Evolutionary conservation across 2,888 invertebrate genomes (phyloP), one percentile per base, ranked within the genome.

Genomic region (Euclidia mi): DNA sequence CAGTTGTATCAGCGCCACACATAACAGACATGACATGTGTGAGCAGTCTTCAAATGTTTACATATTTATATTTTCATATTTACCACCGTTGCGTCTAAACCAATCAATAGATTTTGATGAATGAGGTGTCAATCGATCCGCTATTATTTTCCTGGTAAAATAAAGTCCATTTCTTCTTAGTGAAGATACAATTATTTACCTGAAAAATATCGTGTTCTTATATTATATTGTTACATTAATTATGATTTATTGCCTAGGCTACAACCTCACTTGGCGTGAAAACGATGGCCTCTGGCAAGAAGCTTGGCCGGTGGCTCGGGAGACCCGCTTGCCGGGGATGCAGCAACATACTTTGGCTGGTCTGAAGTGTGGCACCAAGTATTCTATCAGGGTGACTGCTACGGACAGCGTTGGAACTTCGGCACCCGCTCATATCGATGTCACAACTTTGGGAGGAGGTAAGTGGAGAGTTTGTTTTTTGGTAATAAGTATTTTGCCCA

Each of bases 401-500:
- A 96, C 96, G 53, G 98, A 98, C 85, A 95, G 95, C 57, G 96
- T 98, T 1, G 98, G 98, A 0, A 96, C 96, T 32, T 98, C 98
- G 2, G 95, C 96, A 52, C 96, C 97, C 0, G 94, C 95, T 9
- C 91, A 96, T 62, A 89, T 95, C 3, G 96, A 96, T 41, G 92
- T 95, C 10, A 95, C 95, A 64, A 94, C 94, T 2, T 88, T 96
- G 2, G 96, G 96, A 1, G 92, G 94, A 73, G 95, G 96, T 85
- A 83, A 90, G 74, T 49, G n/a, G 11, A 14, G 9, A 20, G 20
- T 0, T n/a, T n/a, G n/a, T n/a, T n/a, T n/a, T n/a, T n/a, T n/a
- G n/a, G n/a, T n/a, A n/a, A n/a, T n/a, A n/a, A n/a, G n/a, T n/a
- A n/a, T n/a, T n/a, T n/a, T n/a, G n/a, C n/a, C n/a, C n/a, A n/a